These are phyloP conservation scores for Protobothrops flavoviridis DNA, from an alignment of 2,113 vertebrate genomes.

Conservation along the genomic window DNA sequence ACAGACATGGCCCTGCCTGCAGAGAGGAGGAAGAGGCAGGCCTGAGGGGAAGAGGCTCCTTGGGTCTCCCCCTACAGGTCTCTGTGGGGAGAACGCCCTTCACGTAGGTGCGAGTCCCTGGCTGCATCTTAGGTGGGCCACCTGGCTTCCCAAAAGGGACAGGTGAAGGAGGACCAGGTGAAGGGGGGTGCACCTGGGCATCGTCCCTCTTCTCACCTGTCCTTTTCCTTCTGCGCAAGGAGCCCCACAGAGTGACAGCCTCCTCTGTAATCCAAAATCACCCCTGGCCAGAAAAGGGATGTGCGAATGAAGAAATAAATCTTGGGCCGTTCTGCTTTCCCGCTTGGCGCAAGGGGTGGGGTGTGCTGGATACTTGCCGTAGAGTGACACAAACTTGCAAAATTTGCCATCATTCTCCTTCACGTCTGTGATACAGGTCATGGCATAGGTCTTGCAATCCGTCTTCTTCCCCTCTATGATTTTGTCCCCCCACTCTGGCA, in stretches of 20 bases:
- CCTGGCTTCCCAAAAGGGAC: neutral
- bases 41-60: neutral
- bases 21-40: neutral
- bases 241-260: neutral
- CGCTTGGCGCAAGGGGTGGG: no score
- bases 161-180: neutral
- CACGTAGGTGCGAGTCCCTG: neutral
- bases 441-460: neutral
- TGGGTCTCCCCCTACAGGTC: neutral
- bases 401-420: rapidly evolving
- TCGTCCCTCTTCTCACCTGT: neutral
- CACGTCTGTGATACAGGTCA: rapidly evolving
- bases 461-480: neutral
- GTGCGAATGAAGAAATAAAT: neutral
- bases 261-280: no score
- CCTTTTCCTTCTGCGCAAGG: neutral
- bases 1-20: neutral
- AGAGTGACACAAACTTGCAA: neutral
- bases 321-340: neutral
- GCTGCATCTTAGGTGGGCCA: neutral
- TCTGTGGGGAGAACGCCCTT: neutral
- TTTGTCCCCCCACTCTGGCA: neutral
- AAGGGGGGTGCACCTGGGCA: no score
- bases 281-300: neutral
- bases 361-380: neutral